Percentiles rank a stretch among this genome's conserved stretches.
Conservation (phyloP, 2,888 invertebrate species). For the Drosophila differens region DNA sequence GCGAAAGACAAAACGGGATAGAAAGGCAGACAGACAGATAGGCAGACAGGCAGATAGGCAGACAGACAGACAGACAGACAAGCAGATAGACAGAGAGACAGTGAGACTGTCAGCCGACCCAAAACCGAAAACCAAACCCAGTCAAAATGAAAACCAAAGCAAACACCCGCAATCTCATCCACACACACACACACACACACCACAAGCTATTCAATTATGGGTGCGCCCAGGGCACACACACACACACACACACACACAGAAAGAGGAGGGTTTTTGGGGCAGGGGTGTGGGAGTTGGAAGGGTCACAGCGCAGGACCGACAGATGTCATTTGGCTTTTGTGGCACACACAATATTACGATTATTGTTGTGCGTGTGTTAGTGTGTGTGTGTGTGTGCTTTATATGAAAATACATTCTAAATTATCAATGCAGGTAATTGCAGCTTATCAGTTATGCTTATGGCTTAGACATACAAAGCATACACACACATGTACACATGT, state of each 20-base stretch:
- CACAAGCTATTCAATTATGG: conserved; percentile 75
- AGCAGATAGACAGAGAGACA: neutral
- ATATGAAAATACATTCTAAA: conserved; percentile 76
- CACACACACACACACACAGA: conserved; percentile 18
- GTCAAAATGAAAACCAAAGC: conserved; percentile 53
- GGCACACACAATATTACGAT: conserved; percentile 60
- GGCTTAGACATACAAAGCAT: conserved; percentile 42
- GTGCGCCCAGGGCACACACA: conserved; percentile 62
- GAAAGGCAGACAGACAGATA: conserved; percentile 9
- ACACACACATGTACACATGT: neutral
- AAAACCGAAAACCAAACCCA: conserved; percentile 53
- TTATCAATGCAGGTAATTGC: conserved; percentile 82
- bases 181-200: conserved; percentile 34
- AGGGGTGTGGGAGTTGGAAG: neutral
- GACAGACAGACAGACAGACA: neutral
- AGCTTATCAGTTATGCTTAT: conserved; percentile 80
- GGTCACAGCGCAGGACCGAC: conserved; percentile 35
- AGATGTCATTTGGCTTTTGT: conserved; percentile 78
- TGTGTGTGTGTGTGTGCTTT: conserved; percentile 48
- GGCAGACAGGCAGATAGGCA: conserved; percentile 5
- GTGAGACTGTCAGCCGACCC: conserved; percentile 21
- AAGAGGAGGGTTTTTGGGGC: conserved; percentile 7
- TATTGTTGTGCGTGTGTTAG: conserved; percentile 30
- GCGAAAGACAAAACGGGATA: conserved; percentile 15
- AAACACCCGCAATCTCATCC: conserved; percentile 72